Percentiles rank a stretch among this genome's conserved stretches.
Conservation (phyloP, 2,888 invertebrate genomes). For the Heteromurus nitidus region DNA sequence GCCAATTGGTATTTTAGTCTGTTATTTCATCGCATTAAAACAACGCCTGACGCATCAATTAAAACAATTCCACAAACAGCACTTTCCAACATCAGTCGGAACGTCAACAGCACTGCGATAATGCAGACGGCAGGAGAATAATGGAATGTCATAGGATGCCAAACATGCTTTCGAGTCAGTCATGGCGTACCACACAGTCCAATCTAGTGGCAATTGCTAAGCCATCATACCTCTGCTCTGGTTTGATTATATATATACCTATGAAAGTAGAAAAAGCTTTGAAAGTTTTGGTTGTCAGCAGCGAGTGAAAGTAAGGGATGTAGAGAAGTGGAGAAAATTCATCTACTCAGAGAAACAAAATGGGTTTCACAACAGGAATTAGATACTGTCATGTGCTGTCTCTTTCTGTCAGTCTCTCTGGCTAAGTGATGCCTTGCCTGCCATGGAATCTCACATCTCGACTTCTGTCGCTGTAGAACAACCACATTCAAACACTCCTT, state of each 20-base stretch:
- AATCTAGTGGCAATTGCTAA: constrained; percentile 11
- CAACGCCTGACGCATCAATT: constrained; percentile 13
- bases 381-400: constrained; percentile 65
- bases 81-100: constrained; percentile 11
- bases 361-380: constrained; percentile 49
- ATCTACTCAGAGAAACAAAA: constrained; percentile 47
- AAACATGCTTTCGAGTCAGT: not conserved
- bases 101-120: not conserved
- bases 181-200: constrained; percentile 10
- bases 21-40: constrained; percentile 10
- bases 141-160: constrained; percentile 24
- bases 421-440: constrained; percentile 45
- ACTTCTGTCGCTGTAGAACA: constrained; percentile 55
- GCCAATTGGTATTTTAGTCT: no score
- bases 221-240: constrained; percentile 27
- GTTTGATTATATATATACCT: no score
- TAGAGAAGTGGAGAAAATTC: constrained; percentile 7
- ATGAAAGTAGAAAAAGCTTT: no score
- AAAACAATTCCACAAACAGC: constrained; percentile 6
- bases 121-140: not conserved
- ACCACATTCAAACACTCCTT: constrained; percentile 49
- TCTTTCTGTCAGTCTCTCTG: constrained; percentile 56
- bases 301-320: not conserved
- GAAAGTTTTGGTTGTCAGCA: not conserved
- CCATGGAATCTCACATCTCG: constrained; percentile 35